Conservation (phyloP, 2,113 vertebrate species). For the Trochalopteron elliotii region DNA sequence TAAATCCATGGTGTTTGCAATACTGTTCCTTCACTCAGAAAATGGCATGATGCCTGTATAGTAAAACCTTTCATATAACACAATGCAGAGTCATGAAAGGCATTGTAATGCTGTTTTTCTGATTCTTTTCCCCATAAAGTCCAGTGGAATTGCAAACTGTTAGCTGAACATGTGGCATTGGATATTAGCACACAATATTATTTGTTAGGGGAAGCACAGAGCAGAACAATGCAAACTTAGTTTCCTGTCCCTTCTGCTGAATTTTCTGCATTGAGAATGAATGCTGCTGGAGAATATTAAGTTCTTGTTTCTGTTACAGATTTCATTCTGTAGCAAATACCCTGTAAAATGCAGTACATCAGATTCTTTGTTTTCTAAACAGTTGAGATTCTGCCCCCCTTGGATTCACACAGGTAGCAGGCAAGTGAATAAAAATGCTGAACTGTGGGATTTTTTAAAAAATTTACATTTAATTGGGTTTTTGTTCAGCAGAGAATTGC, state of each 20-base stretch:
- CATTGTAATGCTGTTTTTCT: not conserved
- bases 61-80: not conserved
- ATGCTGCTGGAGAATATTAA: not conserved
- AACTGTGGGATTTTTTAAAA: not conserved
- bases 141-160: not conserved
- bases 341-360: not conserved
- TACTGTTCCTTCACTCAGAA: not conserved
- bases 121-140: not conserved
- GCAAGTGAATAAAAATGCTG: conserved; percentile 11
- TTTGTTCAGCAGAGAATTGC: not conserved
- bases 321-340: not conserved
- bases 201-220: not conserved
- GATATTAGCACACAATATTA: not conserved
- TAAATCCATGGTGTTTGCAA: not conserved
- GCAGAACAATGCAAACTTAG: not conserved
- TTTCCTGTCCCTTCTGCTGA: not conserved
- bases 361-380: not conserved
- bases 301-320: not conserved
- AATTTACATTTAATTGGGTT: not conserved
- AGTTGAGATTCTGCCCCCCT: not conserved
- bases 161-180: not conserved
- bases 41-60: not conserved
- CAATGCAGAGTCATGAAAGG: not conserved
- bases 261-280: not conserved
- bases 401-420: conserved; percentile 20